Percentiles rank a stretch among this genome's conserved stretches.
Conservation (phyloP, 2,113 vertebrate genomes). For the Urocynchramus pylzowi region DNA sequence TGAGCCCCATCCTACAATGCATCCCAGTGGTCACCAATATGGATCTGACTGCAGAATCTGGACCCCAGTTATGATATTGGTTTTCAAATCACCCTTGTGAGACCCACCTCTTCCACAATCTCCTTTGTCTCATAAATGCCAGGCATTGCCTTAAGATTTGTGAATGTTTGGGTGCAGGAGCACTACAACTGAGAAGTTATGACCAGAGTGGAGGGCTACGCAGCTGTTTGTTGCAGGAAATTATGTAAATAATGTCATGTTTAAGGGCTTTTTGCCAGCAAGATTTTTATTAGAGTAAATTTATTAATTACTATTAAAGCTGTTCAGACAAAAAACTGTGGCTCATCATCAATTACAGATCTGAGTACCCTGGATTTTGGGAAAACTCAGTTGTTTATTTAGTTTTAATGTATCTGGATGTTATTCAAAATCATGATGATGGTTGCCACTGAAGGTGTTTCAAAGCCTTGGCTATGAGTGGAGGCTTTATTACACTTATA, state of each 20-base stretch:
- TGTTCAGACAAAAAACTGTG: constrained; percentile 3
- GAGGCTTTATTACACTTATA: neutral
- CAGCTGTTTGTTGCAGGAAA: constrained; percentile 64
- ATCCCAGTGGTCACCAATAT: neutral
- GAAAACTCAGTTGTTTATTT: neutral
- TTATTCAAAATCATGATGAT: neutral
- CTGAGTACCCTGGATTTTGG: neutral
- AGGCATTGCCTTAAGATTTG: constrained; percentile 54
- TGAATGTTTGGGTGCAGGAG: constrained; percentile 49
- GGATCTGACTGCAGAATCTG: neutral
- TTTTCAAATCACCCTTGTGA: constrained; percentile 28
- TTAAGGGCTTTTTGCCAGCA: constrained; percentile 62
- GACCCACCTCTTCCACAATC: constrained; percentile 6
- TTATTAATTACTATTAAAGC: constrained; percentile 66
- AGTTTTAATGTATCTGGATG: neutral
- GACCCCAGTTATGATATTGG: neutral
- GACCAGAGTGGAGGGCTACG: neutral
- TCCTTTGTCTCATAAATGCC: constrained; percentile 29
- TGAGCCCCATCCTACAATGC: neutral
- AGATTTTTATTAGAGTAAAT: constrained; percentile 58
- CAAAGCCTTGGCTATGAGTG: neutral
- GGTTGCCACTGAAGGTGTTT: neutral
- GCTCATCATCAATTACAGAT: neutral
- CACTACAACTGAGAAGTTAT: constrained; percentile 30
- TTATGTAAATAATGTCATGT: constrained; percentile 65